phyloP scores from a whole-genome alignment of 2,888 invertebrate genomes.

The Agonopterix arenella region DNA sequence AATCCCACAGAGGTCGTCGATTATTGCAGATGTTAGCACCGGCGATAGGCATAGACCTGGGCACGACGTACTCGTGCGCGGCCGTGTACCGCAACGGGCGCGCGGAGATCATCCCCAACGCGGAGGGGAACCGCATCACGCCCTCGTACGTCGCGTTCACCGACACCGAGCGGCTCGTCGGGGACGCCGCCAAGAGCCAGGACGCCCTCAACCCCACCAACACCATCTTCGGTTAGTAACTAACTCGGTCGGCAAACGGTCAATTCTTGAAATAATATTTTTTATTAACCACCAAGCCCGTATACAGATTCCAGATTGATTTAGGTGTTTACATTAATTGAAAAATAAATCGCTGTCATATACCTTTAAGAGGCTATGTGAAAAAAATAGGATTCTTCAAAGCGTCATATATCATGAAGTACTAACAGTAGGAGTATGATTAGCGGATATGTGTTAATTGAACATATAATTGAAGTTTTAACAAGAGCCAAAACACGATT shows the following conservation, averaged over 20 bases:
- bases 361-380: too few species aligned
- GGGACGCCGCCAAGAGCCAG: constrained; percentile 13
- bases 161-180: constrained; percentile 32
- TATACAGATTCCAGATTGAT: constrained; percentile 72
- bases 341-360: too few species aligned
- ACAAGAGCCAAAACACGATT: too few species aligned
- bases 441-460: too few species aligned
- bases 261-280: too few species aligned
- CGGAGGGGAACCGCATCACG: constrained; percentile 31
- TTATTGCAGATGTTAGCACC: constrained; percentile 42
- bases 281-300: constrained; percentile 67
- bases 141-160: constrained; percentile 32
- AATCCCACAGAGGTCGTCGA: too few species aligned
- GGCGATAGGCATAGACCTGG: constrained; percentile 88
- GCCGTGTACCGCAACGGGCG: constrained; percentile 89
- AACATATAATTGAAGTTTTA: too few species aligned
- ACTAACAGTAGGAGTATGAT: too few species aligned
- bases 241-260: too few species aligned
- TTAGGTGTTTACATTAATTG: too few species aligned
- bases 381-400: too few species aligned
- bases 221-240: constrained; percentile 79
- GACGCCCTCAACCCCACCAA: constrained; percentile 88
- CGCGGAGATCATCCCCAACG: constrained; percentile 85
- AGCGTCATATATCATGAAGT: too few species aligned
- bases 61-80: constrained; percentile 41